Base-by-base conservation (phyloP, 2,113 vertebrate genomes). In the Miniopterus natalensis region DNA sequence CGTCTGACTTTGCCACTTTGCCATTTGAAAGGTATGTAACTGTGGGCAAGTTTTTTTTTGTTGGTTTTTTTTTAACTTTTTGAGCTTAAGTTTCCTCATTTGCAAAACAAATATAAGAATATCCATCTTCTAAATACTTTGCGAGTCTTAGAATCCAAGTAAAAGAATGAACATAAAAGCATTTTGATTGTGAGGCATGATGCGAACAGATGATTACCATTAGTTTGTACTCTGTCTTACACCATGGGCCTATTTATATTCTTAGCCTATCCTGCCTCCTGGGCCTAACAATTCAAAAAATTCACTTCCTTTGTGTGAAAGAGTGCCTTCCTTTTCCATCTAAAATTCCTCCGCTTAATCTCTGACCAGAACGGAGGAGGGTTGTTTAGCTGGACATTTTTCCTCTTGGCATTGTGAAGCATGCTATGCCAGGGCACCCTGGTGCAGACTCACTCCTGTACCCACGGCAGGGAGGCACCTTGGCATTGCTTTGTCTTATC, bases 211-310 rank as follows among this genome's bases (percentile, higher is more conserved):
- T 18, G 15, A 61, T 5, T 55, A 6, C 20, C 42, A 5, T 49
- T 81, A 68, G 7, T 29, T 74, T 74, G 8, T 55, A 20, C 15
- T 94, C 92, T 70, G 51, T 84, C 45, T 80, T 75, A 81, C 75
- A 75, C 17, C 17, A 45, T 47, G 20, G 80, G 47, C 6, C 23
- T 59, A 13, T 80, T 86, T 66, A 47, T 55, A n/a, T 27, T 93
- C 71, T 61, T 42, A 21, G 53, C 2, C 13, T 6, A 31, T 42
- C 17, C 25, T 84, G 10, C 5, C 57, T 87, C 18, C 11, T 49
- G 21, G 5, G 45, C 5, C 47, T 80, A 59, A 63, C 15, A 21
- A 51, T 42, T n/a, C 6, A 77, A 70, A 92, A 85, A 77, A 49
- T 53, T 86, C 23, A 25, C 8, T 78, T 86, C 45, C 36, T 5